These are phyloP conservation scores for Hirundichthys speculiger DNA, from an alignment of 2,113 vertebrate genomes.

Conservation along the genomic window DNA sequence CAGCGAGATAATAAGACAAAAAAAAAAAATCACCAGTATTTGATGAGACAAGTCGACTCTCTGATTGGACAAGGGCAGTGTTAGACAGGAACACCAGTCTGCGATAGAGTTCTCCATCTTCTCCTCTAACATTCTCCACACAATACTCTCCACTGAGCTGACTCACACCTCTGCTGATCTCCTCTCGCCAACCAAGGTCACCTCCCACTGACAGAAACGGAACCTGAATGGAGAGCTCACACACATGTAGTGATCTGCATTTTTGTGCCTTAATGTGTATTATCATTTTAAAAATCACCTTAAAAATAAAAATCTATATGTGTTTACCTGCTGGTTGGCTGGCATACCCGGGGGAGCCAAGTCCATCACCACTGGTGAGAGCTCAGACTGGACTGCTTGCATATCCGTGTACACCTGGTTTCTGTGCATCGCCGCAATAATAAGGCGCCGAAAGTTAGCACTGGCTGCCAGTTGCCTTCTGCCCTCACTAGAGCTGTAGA, in stretches of 20 bases:
- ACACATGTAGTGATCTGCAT: neutral
- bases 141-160: conserved; percentile 89
- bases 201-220: conserved; percentile 95
- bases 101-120: conserved; percentile 85
- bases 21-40: conserved; percentile 55
- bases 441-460: conserved; percentile 87
- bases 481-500: conserved; percentile 91
- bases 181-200: conserved; percentile 89
- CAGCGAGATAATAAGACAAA: neutral
- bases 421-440: conserved; percentile 90
- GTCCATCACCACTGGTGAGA: conserved; percentile 95
- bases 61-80: conserved; percentile 91
- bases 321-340: conserved; percentile 88
- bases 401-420: conserved; percentile 91
- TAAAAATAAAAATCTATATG: neutral
- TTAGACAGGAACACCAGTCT: conserved; percentile 92
- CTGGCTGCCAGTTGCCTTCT: conserved; percentile 87
- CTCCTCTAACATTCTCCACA: conserved; percentile 92
- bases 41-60: conserved; percentile 82
- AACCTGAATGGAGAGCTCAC: conserved; percentile 78
- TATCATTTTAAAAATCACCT: neutral
- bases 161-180: conserved; percentile 84
- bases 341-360: conserved; percentile 89
- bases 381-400: conserved; percentile 89
- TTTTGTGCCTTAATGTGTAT: neutral